Conservation (phyloP, 1,140 invertebrate genomes). For the Dreissena polymorpha region DNA sequence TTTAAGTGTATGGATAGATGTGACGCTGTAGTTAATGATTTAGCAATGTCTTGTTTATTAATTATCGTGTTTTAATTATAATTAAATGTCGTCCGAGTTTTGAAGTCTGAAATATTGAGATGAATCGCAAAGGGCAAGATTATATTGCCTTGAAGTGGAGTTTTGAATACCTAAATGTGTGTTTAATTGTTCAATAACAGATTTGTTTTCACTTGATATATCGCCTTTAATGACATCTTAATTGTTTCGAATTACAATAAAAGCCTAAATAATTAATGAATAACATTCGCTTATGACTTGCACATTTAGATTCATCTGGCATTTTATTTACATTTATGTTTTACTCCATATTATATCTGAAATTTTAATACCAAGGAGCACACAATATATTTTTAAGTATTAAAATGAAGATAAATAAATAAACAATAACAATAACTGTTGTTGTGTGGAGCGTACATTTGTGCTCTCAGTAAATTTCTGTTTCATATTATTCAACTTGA, state of each 20-base stretch:
- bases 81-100: not conserved
- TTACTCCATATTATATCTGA: too few species aligned
- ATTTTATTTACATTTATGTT: too few species aligned
- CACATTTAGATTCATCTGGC: not conserved
- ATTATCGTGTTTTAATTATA: not conserved
- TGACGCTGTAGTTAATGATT: constrained; percentile 1
- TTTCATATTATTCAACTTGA: too few species aligned
- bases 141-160: constrained; percentile 41
- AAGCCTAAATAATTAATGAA: not conserved
- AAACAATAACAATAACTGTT: too few species aligned
- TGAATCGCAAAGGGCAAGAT: not conserved
- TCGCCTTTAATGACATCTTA: constrained; percentile 39
- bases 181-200: constrained; percentile 35
- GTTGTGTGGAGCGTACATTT: too few species aligned
- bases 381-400: too few species aligned
- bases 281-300: not conserved
- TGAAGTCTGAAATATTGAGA: constrained; percentile 41
- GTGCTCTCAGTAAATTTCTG: too few species aligned
- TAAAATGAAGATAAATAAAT: too few species aligned
- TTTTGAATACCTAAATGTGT: constrained; percentile 44
- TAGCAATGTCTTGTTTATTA: not conserved
- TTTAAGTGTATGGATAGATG: not conserved
- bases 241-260: constrained; percentile 54
- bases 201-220: constrained; percentile 42
- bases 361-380: too few species aligned